These are phyloP conservation scores for Dallia pectoralis DNA, from an alignment of 2,797 vertebrate genomes.

Conservation along the genomic window DNA sequence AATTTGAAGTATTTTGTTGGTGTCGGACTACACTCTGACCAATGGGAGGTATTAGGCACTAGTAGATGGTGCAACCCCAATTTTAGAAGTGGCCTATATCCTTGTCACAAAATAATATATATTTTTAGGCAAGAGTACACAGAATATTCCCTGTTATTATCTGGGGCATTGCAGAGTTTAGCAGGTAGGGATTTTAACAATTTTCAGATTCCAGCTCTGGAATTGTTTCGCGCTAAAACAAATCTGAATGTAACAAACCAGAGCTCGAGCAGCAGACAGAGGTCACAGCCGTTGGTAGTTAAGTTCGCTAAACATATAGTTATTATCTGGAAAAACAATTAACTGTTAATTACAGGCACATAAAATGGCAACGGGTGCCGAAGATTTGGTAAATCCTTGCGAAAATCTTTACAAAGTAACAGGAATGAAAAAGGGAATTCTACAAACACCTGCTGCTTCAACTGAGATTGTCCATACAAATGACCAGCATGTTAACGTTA, in stretches of 20 bases:
- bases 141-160: too few relatives aligned
- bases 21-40: too few relatives aligned
- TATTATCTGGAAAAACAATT: not conserved
- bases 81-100: too few relatives aligned
- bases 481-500: not conserved
- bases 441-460: not conserved
- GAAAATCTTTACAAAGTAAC: not conserved
- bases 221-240: not conserved
- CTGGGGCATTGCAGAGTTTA: too few relatives aligned
- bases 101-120: too few relatives aligned
- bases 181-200: too few relatives aligned
- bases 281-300: not conserved
- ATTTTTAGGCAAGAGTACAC: too few relatives aligned
- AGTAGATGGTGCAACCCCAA: too few relatives aligned
- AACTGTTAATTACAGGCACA: not conserved
- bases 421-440: not conserved
- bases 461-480: not conserved
- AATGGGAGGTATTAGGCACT: too few relatives aligned
- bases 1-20: too few relatives aligned
- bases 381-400: not conserved
- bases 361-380: slow-evolving; percentile 3
- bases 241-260: not conserved
- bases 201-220: not conserved
- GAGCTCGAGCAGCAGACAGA: not conserved
- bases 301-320: not conserved